A percentile compares a stretch with the other conserved stretches of the same genome.
phyloP scores from a whole-genome alignment of 2,113 vertebrate species.

The Ceuthmochares aereus region DNA sequence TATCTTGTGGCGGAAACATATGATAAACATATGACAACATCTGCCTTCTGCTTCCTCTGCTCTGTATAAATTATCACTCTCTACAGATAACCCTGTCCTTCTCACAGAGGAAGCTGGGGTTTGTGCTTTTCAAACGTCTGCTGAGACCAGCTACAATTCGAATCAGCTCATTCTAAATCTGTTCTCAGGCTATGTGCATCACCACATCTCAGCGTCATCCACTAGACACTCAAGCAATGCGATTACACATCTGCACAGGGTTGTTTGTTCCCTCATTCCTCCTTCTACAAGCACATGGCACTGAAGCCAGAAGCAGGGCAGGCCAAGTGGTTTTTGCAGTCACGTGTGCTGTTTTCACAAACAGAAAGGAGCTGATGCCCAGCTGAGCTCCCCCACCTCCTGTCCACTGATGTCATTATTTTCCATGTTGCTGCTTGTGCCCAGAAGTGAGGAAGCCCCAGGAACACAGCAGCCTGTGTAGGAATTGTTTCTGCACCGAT shows the following conservation, averaged over 20 bases:
- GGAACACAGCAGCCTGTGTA: neutral
- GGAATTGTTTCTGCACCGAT: neutral
- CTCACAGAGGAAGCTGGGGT: neutral
- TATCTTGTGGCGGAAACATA: neutral
- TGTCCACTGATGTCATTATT: slow-evolving; percentile 23
- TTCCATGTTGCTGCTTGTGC: neutral
- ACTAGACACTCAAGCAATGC: neutral
- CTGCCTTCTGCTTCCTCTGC: slow-evolving; percentile 52
- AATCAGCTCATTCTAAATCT: neutral
- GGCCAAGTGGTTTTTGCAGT: neutral
- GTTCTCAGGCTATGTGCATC: neutral
- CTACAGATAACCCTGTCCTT: neutral
- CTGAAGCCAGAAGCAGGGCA: neutral
- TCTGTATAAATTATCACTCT: neutral
- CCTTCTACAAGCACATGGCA: neutral
- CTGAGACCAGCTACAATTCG: neutral
- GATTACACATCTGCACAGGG: neutral
- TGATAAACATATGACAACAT: slow-evolving; percentile 26
- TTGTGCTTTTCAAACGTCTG: neutral
- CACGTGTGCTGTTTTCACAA: neutral
- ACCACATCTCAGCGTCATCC: neutral
- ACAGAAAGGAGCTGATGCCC: neutral
- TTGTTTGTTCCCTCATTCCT: neutral
- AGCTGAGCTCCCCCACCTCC: slow-evolving; percentile 7
- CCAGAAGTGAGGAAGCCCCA: neutral